Evolutionary conservation across 2,888 invertebrate species (phyloP).

Genomic region (Meloe dianella): DNA sequence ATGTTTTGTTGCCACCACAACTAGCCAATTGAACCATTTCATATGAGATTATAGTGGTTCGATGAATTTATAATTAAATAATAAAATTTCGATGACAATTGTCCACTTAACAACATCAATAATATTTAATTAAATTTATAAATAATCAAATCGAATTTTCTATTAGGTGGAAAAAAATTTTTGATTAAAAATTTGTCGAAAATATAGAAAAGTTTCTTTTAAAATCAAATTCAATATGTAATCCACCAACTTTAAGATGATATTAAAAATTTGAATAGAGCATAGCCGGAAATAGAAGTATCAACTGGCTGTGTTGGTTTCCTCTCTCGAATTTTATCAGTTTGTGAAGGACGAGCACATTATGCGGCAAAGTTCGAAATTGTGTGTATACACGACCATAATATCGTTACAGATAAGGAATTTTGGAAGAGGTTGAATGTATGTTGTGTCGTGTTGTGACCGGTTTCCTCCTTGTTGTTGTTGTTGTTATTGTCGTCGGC

Average conservation of each 20-base stretch:
- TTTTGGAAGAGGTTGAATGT: conserved; percentile 5
- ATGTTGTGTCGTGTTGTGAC: conserved; percentile 3
- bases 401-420: conserved; percentile 35
- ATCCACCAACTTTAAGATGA: conserved; percentile 40
- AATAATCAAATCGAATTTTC: neutral
- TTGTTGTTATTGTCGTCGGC: neutral
- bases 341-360: conserved; percentile 28
- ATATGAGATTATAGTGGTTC: conserved; percentile 12
- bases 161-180: too few species aligned
- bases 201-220: neutral
- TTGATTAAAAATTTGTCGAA: too few species aligned
- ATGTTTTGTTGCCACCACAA: neutral
- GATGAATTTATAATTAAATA: conserved; percentile 20
- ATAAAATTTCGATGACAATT: neutral
- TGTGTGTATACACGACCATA: conserved; percentile 37
- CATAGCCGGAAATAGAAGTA: conserved; percentile 43
- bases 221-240: conserved; percentile 38
- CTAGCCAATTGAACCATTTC: neutral
- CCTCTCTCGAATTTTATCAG: conserved; percentile 40
- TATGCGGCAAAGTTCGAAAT: conserved; percentile 39
- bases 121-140: neutral
- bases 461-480: neutral
- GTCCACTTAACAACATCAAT: neutral
- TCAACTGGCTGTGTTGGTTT: conserved; percentile 38
- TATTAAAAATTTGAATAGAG: conserved; percentile 45